A percentile compares a stretch with the other conserved stretches of the same genome.
Evolutionary conservation across 2,888 invertebrate genomes (phyloP).

Genomic region (Lissocephala sabroskyi): DNA sequence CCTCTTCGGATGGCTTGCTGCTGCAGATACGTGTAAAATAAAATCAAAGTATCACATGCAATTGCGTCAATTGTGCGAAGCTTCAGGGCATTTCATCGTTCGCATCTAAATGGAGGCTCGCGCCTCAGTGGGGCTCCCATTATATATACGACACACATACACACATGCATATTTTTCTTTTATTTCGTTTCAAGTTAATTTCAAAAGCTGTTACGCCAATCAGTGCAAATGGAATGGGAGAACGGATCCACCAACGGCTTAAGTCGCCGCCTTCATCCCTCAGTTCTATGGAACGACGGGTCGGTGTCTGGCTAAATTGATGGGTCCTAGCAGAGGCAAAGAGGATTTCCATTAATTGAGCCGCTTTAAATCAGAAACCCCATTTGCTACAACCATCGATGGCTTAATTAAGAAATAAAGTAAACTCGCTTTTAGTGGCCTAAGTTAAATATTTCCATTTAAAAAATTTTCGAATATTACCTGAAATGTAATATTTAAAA

Average conservation of each 20-base stretch:
- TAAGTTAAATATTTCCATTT: too few species aligned
- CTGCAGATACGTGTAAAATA: constrained; percentile 49
- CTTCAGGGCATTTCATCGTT: constrained; percentile 11
- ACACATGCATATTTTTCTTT: neutral
- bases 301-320: neutral
- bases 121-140: neutral
- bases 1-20: constrained; percentile 25
- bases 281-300: neutral
- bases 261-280: constrained; percentile 3
- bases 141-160: too few species aligned
- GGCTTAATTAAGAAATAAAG: too few species aligned
- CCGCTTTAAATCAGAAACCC: constrained; percentile 14
- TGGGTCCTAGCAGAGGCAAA: neutral
- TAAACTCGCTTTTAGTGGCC: too few species aligned
- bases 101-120: neutral
- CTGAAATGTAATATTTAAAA: too few species aligned
- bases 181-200: constrained; percentile 43
- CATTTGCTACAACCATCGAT: too few species aligned
- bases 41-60: constrained; percentile 61
- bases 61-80: constrained; percentile 54
- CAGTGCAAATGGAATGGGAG: constrained; percentile 38
- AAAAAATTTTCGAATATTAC: too few species aligned
- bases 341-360: constrained; percentile 20
- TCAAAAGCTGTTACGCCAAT: constrained; percentile 61
- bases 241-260: constrained; percentile 13